Evolutionary conservation across 2,888 invertebrate species (phyloP).

Genomic region (Nomada ruficornis): DNA sequence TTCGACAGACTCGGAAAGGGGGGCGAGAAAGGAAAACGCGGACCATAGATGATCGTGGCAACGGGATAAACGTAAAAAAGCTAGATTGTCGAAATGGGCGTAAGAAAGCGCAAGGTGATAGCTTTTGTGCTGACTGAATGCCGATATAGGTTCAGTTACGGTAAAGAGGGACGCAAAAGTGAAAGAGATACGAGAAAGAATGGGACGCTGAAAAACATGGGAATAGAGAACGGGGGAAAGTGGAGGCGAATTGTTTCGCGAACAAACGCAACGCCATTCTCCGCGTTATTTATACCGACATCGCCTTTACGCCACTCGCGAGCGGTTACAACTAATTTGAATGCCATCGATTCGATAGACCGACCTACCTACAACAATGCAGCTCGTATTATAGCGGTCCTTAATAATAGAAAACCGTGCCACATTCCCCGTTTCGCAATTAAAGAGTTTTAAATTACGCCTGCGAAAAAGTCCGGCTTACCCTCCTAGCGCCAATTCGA

Average conservation of each 20-base stretch:
- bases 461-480: conserved; percentile 28
- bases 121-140: conserved; percentile 69
- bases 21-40: neutral
- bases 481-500: conserved; percentile 5
- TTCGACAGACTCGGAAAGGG: neutral
- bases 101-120: conserved; percentile 67
- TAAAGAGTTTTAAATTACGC: conserved; percentile 6
- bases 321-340: conserved; percentile 3
- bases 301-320: too few species aligned
- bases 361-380: neutral
- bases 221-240: conserved; percentile 19
- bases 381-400: neutral
- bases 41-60: neutral
- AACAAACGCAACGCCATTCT: neutral
- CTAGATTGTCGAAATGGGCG: conserved; percentile 7
- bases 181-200: conserved; percentile 20
- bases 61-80: conserved; percentile 6
- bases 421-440: neutral
- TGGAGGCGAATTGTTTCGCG: conserved; percentile 17
- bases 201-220: neutral
- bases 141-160: conserved; percentile 59
- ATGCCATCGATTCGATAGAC: conserved; percentile 16
- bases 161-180: conserved; percentile 33
- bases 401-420: conserved; percentile 12
- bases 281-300: neutral